Conservation (phyloP, 1,140 invertebrate genomes). For the Lucilia sericata region DNA sequence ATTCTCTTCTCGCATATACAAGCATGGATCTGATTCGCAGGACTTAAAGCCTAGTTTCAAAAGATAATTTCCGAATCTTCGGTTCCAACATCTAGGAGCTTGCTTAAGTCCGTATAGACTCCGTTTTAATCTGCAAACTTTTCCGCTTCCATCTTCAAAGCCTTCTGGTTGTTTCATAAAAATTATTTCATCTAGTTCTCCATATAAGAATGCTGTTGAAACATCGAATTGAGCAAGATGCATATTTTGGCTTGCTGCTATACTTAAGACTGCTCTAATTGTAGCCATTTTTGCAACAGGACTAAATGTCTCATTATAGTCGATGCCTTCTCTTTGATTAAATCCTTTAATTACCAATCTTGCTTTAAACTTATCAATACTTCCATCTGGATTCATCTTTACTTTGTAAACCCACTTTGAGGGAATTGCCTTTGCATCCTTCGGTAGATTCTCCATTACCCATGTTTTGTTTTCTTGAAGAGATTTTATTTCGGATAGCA, state of each 20-base stretch:
- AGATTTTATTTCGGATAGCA: background rate
- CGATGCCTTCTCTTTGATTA: conserved; percentile 23
- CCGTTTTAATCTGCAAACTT: conserved; percentile 61
- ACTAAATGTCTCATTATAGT: conserved; percentile 44
- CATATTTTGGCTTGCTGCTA: conserved; percentile 48
- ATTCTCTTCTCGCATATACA: too few species aligned
- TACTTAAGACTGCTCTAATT: conserved; percentile 49
- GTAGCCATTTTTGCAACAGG: conserved; percentile 29
- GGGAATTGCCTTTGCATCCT: conserved; percentile 47
- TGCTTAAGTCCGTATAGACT: conserved; percentile 69
- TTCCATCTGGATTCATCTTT: conserved; percentile 48
- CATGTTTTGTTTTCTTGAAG: conserved; percentile 44
- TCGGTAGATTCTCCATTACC: conserved; percentile 49
- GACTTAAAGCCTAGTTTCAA: conserved; percentile 19
- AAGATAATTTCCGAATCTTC: conserved; percentile 47
- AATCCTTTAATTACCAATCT: conserved; percentile 55
- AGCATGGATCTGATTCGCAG: conserved; percentile 56
- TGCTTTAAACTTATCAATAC: conserved; percentile 40
- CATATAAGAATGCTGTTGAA: conserved; percentile 66
- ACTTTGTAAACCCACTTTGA: conserved; percentile 53
- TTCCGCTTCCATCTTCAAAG: conserved; percentile 50
- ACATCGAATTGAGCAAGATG: conserved; percentile 58
- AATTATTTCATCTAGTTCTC: conserved; percentile 66
- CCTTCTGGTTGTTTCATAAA: conserved; percentile 67
- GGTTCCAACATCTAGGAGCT: conserved; percentile 65